phyloP scores from a whole-genome alignment of 2,888 invertebrate species.

The Amphipoea lucens region DNA sequence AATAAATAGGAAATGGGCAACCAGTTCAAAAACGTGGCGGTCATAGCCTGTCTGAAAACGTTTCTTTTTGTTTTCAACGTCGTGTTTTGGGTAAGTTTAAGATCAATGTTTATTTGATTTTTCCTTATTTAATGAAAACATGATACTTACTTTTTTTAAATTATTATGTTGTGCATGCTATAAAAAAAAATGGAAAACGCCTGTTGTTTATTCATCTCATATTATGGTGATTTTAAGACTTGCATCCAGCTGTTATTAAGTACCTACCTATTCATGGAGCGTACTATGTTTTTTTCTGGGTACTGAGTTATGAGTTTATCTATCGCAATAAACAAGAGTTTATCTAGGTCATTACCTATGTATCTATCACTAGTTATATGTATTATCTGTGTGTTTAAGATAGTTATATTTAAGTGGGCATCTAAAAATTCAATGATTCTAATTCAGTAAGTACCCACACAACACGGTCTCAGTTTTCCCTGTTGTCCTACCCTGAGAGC shows the following conservation, averaged over 20 bases:
- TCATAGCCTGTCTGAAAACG: conserved; percentile 94
- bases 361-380: background rate
- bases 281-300: background rate
- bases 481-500: background rate
- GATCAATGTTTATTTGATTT: conserved; percentile 1
- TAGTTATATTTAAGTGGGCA: background rate
- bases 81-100: conserved; percentile 93
- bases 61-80: conserved; percentile 95
- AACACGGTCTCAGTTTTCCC: background rate
- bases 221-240: too few species aligned
- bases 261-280: background rate
- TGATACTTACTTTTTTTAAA: background rate
- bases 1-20: conserved; percentile 90
- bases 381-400: too few species aligned
- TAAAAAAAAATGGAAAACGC: background rate
- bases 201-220: conserved; percentile 12
- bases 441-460: background rate
- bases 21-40: conserved; percentile 93
- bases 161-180: background rate
- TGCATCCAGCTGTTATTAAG: conserved; percentile 32
- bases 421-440: background rate
- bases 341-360: background rate
- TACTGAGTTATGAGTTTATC: background rate
- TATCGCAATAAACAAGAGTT: background rate
- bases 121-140: background rate